A percentile compares a stretch with the other conserved stretches of the same genome.
phyloP scores from a whole-genome alignment of 2,888 invertebrate species.

The Ormia ochracea region DNA sequence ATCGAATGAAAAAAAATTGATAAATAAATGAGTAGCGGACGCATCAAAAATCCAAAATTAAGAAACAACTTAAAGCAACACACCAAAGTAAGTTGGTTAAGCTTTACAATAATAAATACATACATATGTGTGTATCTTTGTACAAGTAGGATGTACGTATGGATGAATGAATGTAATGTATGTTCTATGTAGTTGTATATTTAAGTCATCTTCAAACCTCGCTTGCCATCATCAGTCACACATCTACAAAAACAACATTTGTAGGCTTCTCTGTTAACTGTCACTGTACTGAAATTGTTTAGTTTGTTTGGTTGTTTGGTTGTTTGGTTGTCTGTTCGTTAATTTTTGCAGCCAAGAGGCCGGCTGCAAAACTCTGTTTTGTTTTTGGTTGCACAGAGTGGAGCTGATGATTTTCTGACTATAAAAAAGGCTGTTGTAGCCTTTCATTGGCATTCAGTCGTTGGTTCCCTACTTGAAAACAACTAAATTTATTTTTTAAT shows the following conservation, averaged over 20 bases:
- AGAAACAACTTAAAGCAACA: slow-evolving; percentile 7
- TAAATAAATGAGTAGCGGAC: slow-evolving; percentile 41
- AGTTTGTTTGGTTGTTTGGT: slow-evolving; percentile 1
- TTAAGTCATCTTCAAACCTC: slow-evolving; percentile 19
- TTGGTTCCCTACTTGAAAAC: slow-evolving; percentile 77
- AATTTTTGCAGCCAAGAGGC: slow-evolving; percentile 18
- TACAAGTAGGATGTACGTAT: too few species aligned
- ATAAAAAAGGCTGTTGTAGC: slow-evolving; percentile 76
- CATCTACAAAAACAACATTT: slow-evolving; percentile 17
- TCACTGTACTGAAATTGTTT: slow-evolving; percentile 3
- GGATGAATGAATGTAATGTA: too few species aligned
- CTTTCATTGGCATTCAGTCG: slow-evolving; percentile 77
- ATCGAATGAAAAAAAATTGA: slow-evolving; percentile 14
- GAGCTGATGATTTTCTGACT: slow-evolving; percentile 65
- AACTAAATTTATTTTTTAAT: slow-evolving; percentile 75
- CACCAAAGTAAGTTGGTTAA: slow-evolving; percentile 23
- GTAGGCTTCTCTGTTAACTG: slow-evolving; percentile 18
- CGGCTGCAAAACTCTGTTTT: slow-evolving; percentile 17
- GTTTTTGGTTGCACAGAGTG: slow-evolving; percentile 23
- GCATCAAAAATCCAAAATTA: slow-evolving; percentile 30
- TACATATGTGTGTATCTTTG: too few species aligned
- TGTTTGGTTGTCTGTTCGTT: neutral
- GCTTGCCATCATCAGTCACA: slow-evolving; percentile 14
- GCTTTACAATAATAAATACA: slow-evolving; percentile 17
- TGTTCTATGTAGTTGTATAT: too few species aligned